Evolutionary conservation across 2,888 invertebrate genomes (phyloP).

Genomic region (Amphiduros pacificus): DNA sequence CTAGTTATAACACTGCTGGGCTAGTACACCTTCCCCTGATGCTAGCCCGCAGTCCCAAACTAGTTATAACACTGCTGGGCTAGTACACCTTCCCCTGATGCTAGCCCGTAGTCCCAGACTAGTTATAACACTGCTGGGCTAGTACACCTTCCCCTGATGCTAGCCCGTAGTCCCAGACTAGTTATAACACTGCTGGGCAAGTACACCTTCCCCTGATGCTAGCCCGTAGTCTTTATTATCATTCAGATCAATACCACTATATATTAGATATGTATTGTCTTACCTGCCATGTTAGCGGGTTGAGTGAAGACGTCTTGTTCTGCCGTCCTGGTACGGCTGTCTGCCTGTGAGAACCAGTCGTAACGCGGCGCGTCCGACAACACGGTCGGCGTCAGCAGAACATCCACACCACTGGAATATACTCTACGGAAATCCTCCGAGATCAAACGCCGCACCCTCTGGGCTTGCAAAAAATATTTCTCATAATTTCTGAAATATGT

Average conservation of each 20-base stretch:
- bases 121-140: too few relatives aligned
- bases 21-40: too few relatives aligned
- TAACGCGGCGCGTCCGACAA: conserved; percentile 80
- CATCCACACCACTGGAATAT: conserved; percentile 73
- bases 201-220: not conserved
- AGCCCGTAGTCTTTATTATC: not conserved
- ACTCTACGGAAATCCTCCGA: conserved; percentile 80
- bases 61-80: too few relatives aligned
- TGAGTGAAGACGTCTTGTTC: conserved; percentile 94
- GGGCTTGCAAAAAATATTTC: conserved; percentile 85
- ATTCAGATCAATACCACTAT: not conserved
- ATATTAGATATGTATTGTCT: conserved; percentile 31
- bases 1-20: too few relatives aligned
- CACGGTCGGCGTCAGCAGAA: conserved; percentile 90
- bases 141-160: too few relatives aligned
- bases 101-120: too few relatives aligned
- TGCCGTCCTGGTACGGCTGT: conserved; percentile 85
- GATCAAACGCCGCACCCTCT: conserved; percentile 86
- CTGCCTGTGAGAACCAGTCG: conserved; percentile 73
- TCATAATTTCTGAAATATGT: conserved; percentile 75
- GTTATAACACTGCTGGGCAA: too few relatives aligned
- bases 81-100: too few relatives aligned
- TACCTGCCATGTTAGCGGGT: conserved; percentile 94
- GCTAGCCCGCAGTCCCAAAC: too few relatives aligned
- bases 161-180: too few relatives aligned